phyloP scores from a whole-genome alignment of 2,888 invertebrate genomes.

The Andrena praecox region DNA sequence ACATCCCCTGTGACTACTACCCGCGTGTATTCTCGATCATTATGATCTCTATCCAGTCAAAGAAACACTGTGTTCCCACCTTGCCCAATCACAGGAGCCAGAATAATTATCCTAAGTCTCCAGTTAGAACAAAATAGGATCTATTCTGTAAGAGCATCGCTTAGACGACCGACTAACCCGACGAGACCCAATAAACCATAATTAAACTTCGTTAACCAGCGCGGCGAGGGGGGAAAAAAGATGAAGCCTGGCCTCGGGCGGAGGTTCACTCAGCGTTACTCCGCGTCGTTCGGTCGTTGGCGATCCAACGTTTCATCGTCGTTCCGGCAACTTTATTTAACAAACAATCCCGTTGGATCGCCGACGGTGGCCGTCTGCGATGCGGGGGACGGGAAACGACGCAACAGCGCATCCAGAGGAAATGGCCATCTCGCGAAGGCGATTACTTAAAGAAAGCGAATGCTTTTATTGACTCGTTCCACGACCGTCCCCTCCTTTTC shows the following conservation, averaged over 20 bases:
- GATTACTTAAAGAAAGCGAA: constrained; percentile 61
- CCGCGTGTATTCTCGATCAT: too few relatives aligned
- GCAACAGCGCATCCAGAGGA: constrained; percentile 22
- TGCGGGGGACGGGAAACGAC: constrained; percentile 2
- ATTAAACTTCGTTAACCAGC: not conserved
- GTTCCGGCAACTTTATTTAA: constrained; percentile 12
- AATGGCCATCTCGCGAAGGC: constrained; percentile 44
- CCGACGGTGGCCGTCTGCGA: not conserved
- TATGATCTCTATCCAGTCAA: not conserved
- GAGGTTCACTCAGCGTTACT: not conserved
- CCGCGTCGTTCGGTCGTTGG: not conserved
- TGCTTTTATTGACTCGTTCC: constrained; percentile 66
- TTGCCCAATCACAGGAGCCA: not conserved
- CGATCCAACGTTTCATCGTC: not conserved
- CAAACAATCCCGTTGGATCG: constrained; percentile 15
- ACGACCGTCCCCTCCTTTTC: constrained; percentile 19
- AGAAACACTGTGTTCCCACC: not conserved
- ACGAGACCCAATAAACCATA: not conserved
- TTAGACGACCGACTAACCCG: not conserved
- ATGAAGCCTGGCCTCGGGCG: too few relatives aligned
- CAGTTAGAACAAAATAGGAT: not conserved
- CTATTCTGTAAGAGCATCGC: not conserved
- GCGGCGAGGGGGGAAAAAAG: not conserved
- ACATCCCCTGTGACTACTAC: too few relatives aligned
- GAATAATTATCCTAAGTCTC: not conserved